Evolutionary conservation across 2,888 invertebrate genomes (phyloP).

Genomic region (Alsophila aescularia): DNA sequence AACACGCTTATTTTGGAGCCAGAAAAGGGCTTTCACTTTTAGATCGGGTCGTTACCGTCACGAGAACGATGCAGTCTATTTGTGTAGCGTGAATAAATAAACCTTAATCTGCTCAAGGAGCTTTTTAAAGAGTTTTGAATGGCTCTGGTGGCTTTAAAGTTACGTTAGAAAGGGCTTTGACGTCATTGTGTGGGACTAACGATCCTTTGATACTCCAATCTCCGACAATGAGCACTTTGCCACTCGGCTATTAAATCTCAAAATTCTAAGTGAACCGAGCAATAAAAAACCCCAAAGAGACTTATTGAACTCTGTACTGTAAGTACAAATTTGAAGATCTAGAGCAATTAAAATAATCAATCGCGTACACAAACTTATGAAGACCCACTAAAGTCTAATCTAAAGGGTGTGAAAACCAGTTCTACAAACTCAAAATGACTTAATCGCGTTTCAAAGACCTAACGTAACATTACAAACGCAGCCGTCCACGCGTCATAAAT

Average conservation of each 20-base stretch:
- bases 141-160: constrained; percentile 3
- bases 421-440: constrained; percentile 4
- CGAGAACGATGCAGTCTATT: constrained; percentile 17
- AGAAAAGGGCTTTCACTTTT: constrained; percentile 7
- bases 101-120: constrained; percentile 8
- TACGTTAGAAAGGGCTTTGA: background rate
- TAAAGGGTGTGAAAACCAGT: constrained; percentile 16
- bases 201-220: background rate
- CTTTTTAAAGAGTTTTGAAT: constrained; percentile 8
- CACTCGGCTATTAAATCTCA: background rate
- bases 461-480: constrained; percentile 34
- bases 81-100: constrained; percentile 19
- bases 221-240: background rate
- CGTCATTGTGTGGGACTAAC: background rate
- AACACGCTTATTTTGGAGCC: constrained; percentile 13
- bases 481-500: constrained; percentile 31
- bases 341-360: background rate
- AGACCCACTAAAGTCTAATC: background rate
- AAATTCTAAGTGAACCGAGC: background rate
- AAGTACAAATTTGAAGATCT: too few relatives aligned
- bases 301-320: too few relatives aligned
- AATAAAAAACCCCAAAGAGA: background rate
- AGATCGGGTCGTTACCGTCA: constrained; percentile 11
- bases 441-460: constrained; percentile 19
- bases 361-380: background rate